Base-by-base conservation (phyloP, 1,140 invertebrate species). In the Lysiphlebus fabarum region DNA sequence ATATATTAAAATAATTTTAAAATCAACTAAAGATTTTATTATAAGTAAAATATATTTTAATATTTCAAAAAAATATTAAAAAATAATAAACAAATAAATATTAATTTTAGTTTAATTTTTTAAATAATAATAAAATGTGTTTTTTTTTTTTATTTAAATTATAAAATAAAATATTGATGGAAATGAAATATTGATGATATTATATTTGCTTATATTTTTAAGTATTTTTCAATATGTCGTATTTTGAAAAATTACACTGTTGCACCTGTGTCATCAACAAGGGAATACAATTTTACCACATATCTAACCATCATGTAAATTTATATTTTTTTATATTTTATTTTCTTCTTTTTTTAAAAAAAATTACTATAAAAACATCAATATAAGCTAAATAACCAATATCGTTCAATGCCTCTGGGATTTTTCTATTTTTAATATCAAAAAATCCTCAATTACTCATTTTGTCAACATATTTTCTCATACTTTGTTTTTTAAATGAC, bases 251-350 rank as follows among this genome's bases (percentile, higher is more conserved):
- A 40, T 40, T 40, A 40, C 10, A 40, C 38, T 3, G 38, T 37
- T 36, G 34, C 34, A 51, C 49, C 49, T 51, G 34, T 37, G 34
- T 37, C 11, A 36, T 10, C 37, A 51, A 10, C 36, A 33, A 33
- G 34, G 49, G 34, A 36, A 51, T 12, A 51, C 33, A 36, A 37
- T 33, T 33, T 33, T 36, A 70, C 68, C 69, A 69, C 66, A 65
- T 66, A 71, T 64, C 67, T 63, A 59, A 64, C 69, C 68, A 71
- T 71, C 71, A 71, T 69, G 70, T 65, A 70, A 71, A 72, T 72
- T 71, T 63, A 61, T 66, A 65, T 65, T 64, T 65, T 64, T 67
- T 68, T 66, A 64, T 70, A 71, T 37, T 12, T 51, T 51, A 8
- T 36, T 6, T 12, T 38, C 8, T 7, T 6, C 34, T 38, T 40